Conservation (phyloP, 2,113 vertebrate genomes). For the Semnornis frantzii region DNA sequence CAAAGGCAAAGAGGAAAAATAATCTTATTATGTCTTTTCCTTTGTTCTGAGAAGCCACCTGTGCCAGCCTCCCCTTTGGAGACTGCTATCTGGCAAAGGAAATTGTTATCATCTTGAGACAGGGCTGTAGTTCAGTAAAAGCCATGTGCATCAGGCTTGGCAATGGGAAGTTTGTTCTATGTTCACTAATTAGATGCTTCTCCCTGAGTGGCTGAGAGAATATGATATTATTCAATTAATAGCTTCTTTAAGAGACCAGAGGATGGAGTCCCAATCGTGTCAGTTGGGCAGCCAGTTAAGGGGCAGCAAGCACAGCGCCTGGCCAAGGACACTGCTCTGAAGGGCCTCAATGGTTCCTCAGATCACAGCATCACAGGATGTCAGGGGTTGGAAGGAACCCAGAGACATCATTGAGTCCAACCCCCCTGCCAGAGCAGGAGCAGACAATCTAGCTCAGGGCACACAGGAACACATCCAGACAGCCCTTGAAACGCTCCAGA, state of each 20-base stretch:
- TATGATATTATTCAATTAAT: not conserved
- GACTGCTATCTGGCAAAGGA: not conserved
- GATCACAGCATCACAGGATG: not conserved
- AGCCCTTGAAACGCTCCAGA: too few relatives aligned
- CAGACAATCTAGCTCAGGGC: too few relatives aligned
- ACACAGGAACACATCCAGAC: too few relatives aligned
- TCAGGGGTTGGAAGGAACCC: too few relatives aligned
- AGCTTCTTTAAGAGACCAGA: not conserved
- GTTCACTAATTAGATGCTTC: not conserved
- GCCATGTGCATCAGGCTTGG: not conserved
- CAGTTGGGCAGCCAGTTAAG: not conserved
- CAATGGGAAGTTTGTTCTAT: not conserved
- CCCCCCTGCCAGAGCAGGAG: too few relatives aligned
- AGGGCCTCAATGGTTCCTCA: fast-evolving
- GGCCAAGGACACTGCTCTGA: too few relatives aligned
- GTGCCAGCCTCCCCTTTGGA: not conserved
- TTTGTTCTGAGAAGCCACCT: not conserved
- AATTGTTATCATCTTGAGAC: not conserved
- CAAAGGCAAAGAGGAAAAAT: not conserved
- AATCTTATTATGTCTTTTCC: not conserved
- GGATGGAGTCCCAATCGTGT: not conserved
- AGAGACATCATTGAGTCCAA: too few relatives aligned
- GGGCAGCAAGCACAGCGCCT: not conserved
- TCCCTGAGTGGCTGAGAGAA: not conserved
- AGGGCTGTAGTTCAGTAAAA: not conserved